Conservation (phyloP, 2,113 vertebrate genomes). For the Mustela nigripes region DNA sequence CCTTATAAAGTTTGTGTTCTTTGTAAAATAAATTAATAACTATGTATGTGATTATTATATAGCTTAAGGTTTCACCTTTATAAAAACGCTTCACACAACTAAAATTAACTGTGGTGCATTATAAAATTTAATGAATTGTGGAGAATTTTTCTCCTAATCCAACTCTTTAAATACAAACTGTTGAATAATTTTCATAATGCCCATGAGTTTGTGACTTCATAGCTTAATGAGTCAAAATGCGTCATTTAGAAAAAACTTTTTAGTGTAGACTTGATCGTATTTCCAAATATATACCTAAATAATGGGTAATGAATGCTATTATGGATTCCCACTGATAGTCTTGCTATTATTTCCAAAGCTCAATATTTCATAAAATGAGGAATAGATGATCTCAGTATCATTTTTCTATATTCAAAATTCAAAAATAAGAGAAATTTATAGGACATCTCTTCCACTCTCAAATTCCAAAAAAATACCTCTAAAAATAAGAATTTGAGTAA, state of each 20-base stretch:
- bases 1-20: background rate
- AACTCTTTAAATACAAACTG: background rate
- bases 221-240: background rate
- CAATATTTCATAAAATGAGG: background rate
- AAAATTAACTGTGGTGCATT: background rate
- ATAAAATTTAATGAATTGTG: background rate
- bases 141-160: background rate
- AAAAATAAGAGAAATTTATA: background rate
- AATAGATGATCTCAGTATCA: background rate
- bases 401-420: background rate
- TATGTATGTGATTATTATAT: background rate
- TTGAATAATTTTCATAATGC: conserved; percentile 7
- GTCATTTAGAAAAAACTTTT: background rate
- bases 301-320: background rate
- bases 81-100: background rate
- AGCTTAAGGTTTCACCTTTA: background rate
- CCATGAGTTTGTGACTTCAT: background rate
- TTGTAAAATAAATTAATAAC: conserved; percentile 7
- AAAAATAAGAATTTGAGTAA: background rate
- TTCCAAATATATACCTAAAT: background rate
- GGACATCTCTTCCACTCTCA: background rate
- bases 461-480: background rate
- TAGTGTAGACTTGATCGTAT: background rate
- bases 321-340: background rate
- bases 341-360: background rate